Evolutionary conservation across 1,140 invertebrate species (phyloP), one percentile per base, ranked within the genome.

Genomic region (Cepaea nemoralis): DNA sequence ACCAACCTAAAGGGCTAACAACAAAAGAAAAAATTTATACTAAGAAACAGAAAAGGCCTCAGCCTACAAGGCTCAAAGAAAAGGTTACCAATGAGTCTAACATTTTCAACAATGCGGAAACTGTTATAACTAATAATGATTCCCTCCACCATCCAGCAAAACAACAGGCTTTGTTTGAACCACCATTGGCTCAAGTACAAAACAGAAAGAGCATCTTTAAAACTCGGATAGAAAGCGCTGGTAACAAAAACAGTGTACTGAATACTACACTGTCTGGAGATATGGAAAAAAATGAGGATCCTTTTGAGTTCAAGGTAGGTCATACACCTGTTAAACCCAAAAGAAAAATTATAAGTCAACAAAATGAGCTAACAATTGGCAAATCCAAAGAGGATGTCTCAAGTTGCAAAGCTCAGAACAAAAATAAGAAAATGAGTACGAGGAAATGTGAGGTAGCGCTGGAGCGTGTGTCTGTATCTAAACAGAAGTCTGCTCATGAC

Each of bases 161-260:
- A 55, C 33, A n/a, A 31, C n/a, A 63, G 27, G 6, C 33, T 63
- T 27, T 31, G 59, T 31, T 70, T 40, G 69, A 70, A 42, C 27
- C 27, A 10, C 69, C 35, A 42, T 22, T 70, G 16, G 77, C 80
- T 12, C 80, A 59, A 39, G 55, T 33, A 14, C 35, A 66, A 35
- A 76, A 63, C 37, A 81, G 66, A 35, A 81, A 59, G 48, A 48
- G 69, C 14, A 78, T 82, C 33, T 82, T 82, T 59, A 83, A 77
- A 67, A 69, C 66, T 19, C 66, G 55, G 48, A 31, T 35, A 40
- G 27, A 40, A 10, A 24, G 8, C 22, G n/a, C 50, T 55, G 22
- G 19, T 22, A 55, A 24, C 19, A 55, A 24, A 22, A 14, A 8
- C 19, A 55, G 22, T 55, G 50, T 55, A 22, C n/a, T 24, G n/a